Evolutionary conservation across 2,113 vertebrate species (phyloP).

Genomic region (Solea senegalensis): DNA sequence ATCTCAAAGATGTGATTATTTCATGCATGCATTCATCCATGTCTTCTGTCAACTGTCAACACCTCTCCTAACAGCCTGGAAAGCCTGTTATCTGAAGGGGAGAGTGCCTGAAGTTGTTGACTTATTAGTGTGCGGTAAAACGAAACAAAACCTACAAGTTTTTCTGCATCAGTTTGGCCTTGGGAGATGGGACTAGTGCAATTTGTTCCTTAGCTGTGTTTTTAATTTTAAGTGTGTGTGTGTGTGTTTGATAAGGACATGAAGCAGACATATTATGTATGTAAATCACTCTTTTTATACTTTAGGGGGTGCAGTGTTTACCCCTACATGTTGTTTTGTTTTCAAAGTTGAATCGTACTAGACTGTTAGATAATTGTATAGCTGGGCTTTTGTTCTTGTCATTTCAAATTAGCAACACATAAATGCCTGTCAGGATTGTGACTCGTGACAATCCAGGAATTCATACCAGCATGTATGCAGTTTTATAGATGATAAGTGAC

Average conservation of each 20-base stretch:
- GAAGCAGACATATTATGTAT: background rate
- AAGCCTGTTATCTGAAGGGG: constrained; percentile 7
- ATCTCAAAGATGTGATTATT: background rate
- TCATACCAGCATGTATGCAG: constrained; percentile 29
- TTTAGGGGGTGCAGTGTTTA: too few species aligned
- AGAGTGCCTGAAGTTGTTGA: constrained; percentile 24
- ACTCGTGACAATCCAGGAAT: constrained; percentile 38
- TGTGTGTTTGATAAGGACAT: constrained; percentile 4
- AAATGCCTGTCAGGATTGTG: constrained; percentile 22
- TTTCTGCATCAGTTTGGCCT: background rate
- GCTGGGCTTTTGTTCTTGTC: background rate
- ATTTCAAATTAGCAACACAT: background rate
- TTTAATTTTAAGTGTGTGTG: background rate
- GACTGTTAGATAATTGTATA: background rate
- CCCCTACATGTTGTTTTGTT: background rate
- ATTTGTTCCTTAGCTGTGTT: background rate
- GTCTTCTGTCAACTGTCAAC: constrained; percentile 13
- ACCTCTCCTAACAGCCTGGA: background rate
- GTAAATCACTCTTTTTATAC: background rate
- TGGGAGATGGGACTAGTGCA: constrained; percentile 7
- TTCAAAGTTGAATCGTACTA: background rate
- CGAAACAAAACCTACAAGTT: constrained; percentile 7
- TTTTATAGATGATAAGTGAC: constrained; percentile 55
- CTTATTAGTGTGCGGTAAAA: constrained; percentile 9
- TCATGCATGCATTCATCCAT: constrained; percentile 3